These are phyloP conservation scores for Virgularia gustaviana DNA, from an alignment of 92 coral and sea anemone genomes.

Conservation along the genomic window DNA sequence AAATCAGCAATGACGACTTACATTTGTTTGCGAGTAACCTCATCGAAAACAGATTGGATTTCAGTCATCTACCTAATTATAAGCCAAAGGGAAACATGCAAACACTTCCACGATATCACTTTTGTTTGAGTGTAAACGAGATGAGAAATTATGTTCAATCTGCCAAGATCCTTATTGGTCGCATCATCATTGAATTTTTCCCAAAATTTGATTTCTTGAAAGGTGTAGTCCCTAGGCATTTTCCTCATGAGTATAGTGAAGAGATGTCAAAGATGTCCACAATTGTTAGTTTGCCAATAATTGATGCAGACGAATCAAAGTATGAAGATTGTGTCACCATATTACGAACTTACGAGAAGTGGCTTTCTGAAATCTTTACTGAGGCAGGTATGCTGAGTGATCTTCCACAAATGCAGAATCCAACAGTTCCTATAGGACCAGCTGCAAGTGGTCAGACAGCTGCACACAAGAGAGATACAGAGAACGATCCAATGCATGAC, in stretches of 20 bases:
- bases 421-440: conserved; percentile 49
- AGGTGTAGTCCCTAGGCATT: conserved; percentile 38
- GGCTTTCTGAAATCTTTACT: conserved; percentile 57
- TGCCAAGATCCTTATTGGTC: conserved; percentile 49
- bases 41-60: conserved; percentile 54
- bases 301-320: conserved; percentile 58
- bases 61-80: conserved; percentile 47
- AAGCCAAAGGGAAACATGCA: conserved; percentile 40
- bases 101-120: conserved; percentile 34
- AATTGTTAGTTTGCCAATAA: conserved; percentile 48
- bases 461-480: conserved; percentile 51
- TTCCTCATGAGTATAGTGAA: conserved; percentile 52
- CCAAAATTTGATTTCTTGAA: conserved; percentile 53
- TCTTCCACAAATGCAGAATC: conserved; percentile 42
- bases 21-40: conserved; percentile 59
- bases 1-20: conserved; percentile 56
- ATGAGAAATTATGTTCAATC: conserved; percentile 44
- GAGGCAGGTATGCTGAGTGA: conserved; percentile 54
- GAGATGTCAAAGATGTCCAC: conserved; percentile 58
- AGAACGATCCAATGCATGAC: conserved; percentile 58
- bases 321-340: conserved; percentile 60
- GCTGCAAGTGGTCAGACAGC: conserved; percentile 56
- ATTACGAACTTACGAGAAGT: conserved; percentile 47
- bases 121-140: conserved; percentile 43
- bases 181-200: conserved; percentile 45